Percentiles rank a stretch among this genome's conserved stretches.
Conservation (phyloP, 53 echinoderm and acorn worm genomes). For the Stichopus horrens region DNA sequence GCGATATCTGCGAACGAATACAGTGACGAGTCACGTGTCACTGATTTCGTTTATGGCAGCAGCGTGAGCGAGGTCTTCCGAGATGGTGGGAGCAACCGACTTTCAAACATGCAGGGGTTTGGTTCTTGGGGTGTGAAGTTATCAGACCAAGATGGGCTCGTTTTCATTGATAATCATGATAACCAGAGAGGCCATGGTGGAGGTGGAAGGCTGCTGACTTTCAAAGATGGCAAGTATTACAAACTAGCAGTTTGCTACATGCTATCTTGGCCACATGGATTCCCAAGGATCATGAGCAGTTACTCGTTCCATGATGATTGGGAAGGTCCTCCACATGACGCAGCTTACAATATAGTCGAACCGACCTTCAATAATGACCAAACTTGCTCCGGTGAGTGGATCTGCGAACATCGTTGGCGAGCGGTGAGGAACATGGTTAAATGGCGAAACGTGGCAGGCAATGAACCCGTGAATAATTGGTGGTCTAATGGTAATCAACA, state of each 20-base stretch:
- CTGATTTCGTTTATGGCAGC: conserved; percentile 84
- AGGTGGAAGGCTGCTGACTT: conserved; percentile 64
- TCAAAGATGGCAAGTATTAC: conserved; percentile 56
- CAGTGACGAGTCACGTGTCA: conserved; percentile 69
- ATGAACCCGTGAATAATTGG: conserved; percentile 67
- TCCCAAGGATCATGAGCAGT: conserved; percentile 89
- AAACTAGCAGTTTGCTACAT: conserved; percentile 79
- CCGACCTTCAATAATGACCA: conserved; percentile 48
- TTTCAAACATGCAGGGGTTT: conserved; percentile 61
- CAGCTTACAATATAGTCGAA: conserved; percentile 28
- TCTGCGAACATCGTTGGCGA: conserved; percentile 90
- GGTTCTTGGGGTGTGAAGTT: conserved; percentile 77
- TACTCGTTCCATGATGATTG: conserved; percentile 56
- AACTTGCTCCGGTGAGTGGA: conserved; percentile 66
- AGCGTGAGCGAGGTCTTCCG: conserved; percentile 46
- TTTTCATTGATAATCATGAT: conserved; percentile 97
- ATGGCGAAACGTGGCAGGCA: conserved; percentile 59
- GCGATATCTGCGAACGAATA: conserved; percentile 66
- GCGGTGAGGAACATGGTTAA: conserved; percentile 69
- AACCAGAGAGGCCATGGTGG: conserved; percentile 76
- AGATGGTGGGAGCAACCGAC: conserved; percentile 33
- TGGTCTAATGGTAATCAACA: conserved; percentile 76
- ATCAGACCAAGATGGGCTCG: conserved; percentile 61
- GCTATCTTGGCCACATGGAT: conserved; percentile 85
- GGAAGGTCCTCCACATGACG: conserved; percentile 66